Evolutionary conservation across 2,888 invertebrate species (phyloP), one percentile per base, ranked within the genome.

Genomic region (Netelia melanura): DNA sequence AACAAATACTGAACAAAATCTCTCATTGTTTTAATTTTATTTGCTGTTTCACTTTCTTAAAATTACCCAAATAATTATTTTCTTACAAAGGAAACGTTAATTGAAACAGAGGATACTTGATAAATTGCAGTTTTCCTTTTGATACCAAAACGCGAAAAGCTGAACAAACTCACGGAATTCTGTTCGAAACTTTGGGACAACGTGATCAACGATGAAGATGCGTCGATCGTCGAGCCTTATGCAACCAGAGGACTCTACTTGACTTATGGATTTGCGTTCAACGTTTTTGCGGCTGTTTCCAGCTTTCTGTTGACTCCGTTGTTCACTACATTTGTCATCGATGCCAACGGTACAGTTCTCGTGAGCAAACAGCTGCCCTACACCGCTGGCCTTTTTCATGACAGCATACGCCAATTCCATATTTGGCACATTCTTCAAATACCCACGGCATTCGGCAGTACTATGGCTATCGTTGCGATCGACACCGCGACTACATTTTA

Each of bases 161-260:
- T 83, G 25, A 8, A 30, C 21, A 67, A 68, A 6, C 81, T 90
- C 52, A 52, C 89, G 17, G 44, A 23, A 8, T 10, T 44, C 25
- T 87, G 87, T 74, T 87, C 87, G 44, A 38, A 80, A 2, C 84
- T 90, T 14, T 90, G 90, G 90, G 21, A 72, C 3, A 23, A n/a
- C 3, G 74, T 89, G 14, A 80, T 77, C 23, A n/a, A 30, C 1
- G 43, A 25, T 0, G 87, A 89, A 38, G 87, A 80, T 56, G 11
- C 11, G 43, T 21, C 17, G 75, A 86, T 21, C 48, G 62, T 74
- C 8, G 54, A 70, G n/a, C 52, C 62, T 11, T 88, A 85, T 54
- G 67, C 81, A 5, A 86, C 61, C 14, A 71, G 74, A 21, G 83
- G 75, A 8, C 78, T 67, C n/a, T 80, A 78, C 10, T 52, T 91